Evolutionary conservation across 2,797 vertebrate species (phyloP).

Genomic region (Danio albolineatus): DNA sequence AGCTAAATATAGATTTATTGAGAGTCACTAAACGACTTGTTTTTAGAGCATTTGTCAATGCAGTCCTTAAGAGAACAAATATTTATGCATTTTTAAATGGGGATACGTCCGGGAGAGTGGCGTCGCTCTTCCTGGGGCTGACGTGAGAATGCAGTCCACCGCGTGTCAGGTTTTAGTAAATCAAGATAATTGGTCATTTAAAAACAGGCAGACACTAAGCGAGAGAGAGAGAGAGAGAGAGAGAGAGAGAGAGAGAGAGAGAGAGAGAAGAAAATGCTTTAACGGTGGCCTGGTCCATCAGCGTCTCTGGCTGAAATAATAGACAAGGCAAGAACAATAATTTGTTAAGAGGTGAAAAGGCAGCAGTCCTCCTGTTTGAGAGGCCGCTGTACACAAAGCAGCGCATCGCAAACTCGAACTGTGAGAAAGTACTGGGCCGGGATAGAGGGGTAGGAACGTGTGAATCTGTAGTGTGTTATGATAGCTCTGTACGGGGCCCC

Average conservation of each 20-base stretch:
- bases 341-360: slow-evolving; percentile 34
- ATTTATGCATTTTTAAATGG: slow-evolving; percentile 62
- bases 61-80: slow-evolving; percentile 61
- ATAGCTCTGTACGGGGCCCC: slow-evolving; percentile 75
- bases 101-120: slow-evolving; percentile 52
- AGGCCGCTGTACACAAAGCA: slow-evolving; percentile 33
- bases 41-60: slow-evolving; percentile 64
- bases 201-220: slow-evolving; percentile 43
- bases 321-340: slow-evolving; percentile 43
- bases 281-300: slow-evolving; percentile 29
- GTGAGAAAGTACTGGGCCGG: slow-evolving; percentile 65
- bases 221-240: neutral
- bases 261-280: neutral
- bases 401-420: slow-evolving; percentile 42
- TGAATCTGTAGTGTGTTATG: slow-evolving; percentile 78
- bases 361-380: slow-evolving; percentile 9
- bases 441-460: slow-evolving; percentile 74
- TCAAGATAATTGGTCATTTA: slow-evolving; percentile 52
- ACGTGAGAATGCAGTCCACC: slow-evolving; percentile 41
- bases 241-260: no score
- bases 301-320: slow-evolving; percentile 34
- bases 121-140: slow-evolving; percentile 48
- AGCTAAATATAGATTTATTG: slow-evolving; percentile 65
- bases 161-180: slow-evolving; percentile 58
- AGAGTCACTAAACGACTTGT: slow-evolving; percentile 63